phyloP scores from a whole-genome alignment of 2,113 vertebrate genomes.

The Bombycilla garrulus region DNA sequence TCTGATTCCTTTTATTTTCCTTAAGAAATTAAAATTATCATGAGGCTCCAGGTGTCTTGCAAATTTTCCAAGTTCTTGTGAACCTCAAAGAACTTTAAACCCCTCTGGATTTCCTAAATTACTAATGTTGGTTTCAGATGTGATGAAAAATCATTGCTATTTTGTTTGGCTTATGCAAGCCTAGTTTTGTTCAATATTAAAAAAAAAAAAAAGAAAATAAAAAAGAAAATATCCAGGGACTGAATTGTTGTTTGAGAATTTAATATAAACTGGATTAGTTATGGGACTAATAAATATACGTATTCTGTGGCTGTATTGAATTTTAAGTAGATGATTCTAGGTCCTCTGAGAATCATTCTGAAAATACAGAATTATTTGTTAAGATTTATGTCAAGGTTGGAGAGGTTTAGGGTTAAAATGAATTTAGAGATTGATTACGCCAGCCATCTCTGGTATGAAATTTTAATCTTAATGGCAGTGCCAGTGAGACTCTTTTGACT shows the following conservation, averaged over 20 bases:
- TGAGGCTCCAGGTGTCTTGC: not conserved
- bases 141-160: not conserved
- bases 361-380: conserved; percentile 22
- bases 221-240: not conserved
- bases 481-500: not conserved
- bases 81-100: not conserved
- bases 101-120: conserved; percentile 20
- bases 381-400: not conserved
- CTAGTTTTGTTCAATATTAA: not conserved
- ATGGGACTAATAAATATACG: conserved; percentile 31
- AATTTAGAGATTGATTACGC: not conserved
- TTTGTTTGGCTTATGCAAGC: conserved; percentile 8
- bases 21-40: not conserved
- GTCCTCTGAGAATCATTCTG: not conserved
- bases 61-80: conserved; percentile 5
- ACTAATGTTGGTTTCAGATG: not conserved
- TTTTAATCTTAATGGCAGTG: not conserved
- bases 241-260: conserved; percentile 32
- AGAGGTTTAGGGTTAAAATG: not conserved
- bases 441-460: not conserved
- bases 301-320: conserved; percentile 5
- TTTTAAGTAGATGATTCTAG: conserved; percentile 31
- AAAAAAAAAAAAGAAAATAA: not conserved
- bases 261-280: conserved; percentile 60
- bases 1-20: not conserved